These are phyloP conservation scores for Corythornis madagascariensis DNA, from an alignment of 2,113 vertebrate species.

Conservation along the genomic window DNA sequence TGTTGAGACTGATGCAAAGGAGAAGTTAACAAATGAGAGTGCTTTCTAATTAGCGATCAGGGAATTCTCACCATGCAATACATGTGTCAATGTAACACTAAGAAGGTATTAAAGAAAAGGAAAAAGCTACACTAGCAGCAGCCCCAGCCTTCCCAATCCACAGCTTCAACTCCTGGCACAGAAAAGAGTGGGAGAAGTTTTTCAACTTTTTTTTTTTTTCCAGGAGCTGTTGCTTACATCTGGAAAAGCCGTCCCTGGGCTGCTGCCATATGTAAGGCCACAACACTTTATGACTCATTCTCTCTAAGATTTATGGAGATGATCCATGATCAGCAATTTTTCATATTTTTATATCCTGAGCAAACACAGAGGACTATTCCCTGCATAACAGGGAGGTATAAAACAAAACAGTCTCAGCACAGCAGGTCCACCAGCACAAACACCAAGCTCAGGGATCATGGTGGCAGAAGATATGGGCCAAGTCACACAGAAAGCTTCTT, in stretches of 20 bases:
- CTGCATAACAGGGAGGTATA: neutral
- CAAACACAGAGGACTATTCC: constrained; percentile 5
- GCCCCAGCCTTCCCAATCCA: neutral
- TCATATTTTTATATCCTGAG: constrained; percentile 73
- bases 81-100: neutral
- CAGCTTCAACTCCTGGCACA: neutral
- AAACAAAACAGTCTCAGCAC: neutral
- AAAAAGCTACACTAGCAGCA: neutral
- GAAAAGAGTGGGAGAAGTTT: constrained; percentile 42
- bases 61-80: constrained; percentile 6
- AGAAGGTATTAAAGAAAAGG: neutral
- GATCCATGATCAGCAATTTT: constrained; percentile 87
- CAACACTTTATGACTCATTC: constrained; percentile 83
- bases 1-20: constrained; percentile 16
- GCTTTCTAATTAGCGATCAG: constrained; percentile 42
- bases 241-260: constrained; percentile 65
- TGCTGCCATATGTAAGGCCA: constrained; percentile 82
- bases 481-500: neutral
- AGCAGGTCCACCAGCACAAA: neutral
- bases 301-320: constrained; percentile 90
- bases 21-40: constrained; percentile 28
- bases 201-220: neutral
- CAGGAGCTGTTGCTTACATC: constrained; percentile 66
- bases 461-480: neutral
- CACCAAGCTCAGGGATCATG: neutral